Conservation (phyloP, 1,140 invertebrate genomes). For the Drosophila willistoni region DNA sequence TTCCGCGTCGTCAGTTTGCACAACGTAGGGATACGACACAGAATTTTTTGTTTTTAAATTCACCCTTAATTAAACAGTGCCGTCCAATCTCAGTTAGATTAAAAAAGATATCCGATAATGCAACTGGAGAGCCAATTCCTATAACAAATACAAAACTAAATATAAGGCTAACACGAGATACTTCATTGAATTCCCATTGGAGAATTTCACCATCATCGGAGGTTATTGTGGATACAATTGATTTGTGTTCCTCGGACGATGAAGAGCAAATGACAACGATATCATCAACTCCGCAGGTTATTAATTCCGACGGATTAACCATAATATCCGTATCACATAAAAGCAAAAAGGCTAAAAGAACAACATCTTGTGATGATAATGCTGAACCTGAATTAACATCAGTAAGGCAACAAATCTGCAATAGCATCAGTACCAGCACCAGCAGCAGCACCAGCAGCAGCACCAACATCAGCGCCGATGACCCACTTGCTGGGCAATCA, state of each 20-base stretch:
- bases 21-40: conserved; percentile 65
- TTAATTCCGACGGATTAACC: conserved; percentile 37
- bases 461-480: conserved; percentile 6
- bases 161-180: conserved; percentile 78
- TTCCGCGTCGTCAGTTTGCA: conserved; percentile 80
- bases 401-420: background rate
- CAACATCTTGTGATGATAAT: conserved; percentile 14
- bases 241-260: conserved; percentile 85
- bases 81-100: conserved; percentile 83
- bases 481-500: conserved; percentile 24
- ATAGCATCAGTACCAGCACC: conserved; percentile 23
- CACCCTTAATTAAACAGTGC: conserved; percentile 78
- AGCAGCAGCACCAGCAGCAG: conserved; percentile 6
- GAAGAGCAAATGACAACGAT: conserved; percentile 62
- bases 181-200: conserved; percentile 73
- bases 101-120: conserved; percentile 77
- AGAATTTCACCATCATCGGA: conserved; percentile 74
- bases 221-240: conserved; percentile 83
- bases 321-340: conserved; percentile 51
- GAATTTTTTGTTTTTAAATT: conserved; percentile 77
- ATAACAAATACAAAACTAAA: conserved; percentile 71
- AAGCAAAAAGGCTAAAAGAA: conserved; percentile 29
- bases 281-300: conserved; percentile 20
- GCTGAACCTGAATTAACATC: background rate
- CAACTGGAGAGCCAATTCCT: conserved; percentile 77